Conservation (phyloP, 2,888 invertebrate genomes). For the Limnephilus rhombicus region DNA sequence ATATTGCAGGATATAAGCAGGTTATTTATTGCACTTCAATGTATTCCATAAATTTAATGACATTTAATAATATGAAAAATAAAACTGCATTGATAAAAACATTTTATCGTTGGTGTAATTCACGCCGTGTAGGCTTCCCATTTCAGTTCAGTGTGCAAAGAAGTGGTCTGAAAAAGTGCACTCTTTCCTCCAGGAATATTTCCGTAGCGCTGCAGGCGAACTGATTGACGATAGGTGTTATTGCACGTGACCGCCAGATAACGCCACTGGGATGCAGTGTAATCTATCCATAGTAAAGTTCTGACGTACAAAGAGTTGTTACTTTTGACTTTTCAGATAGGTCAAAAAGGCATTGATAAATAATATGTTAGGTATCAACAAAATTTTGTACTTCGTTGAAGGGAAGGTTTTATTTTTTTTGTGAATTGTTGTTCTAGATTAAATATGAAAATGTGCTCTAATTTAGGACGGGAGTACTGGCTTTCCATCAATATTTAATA, state of each 20-base stretch:
- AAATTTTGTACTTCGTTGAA: neutral
- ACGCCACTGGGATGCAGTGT: neutral
- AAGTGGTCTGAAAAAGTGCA: neutral
- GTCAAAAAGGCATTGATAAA: neutral
- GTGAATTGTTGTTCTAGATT: neutral
- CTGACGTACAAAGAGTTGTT: neutral
- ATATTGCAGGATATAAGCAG: too few species aligned
- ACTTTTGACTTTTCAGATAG: neutral
- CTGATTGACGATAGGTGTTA: too few species aligned
- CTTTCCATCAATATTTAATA: neutral
- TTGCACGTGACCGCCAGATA: too few species aligned
- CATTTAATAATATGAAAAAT: too few species aligned
- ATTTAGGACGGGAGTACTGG: neutral
- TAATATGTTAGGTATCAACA: neutral
- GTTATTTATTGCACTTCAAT: too few species aligned
- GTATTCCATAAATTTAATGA: too few species aligned
- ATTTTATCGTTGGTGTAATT: neutral
- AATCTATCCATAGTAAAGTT: neutral
- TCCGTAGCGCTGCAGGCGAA: neutral
- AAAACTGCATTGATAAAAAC: too few species aligned
- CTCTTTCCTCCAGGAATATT: neutral
- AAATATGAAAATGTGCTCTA: neutral
- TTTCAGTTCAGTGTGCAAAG: neutral
- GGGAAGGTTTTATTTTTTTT: neutral
- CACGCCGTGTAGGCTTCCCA: neutral